Percentiles rank a stretch among this genome's conserved stretches.
phyloP scores from a whole-genome alignment of 2,797 vertebrate genomes.

The Natrix natrix region DNA sequence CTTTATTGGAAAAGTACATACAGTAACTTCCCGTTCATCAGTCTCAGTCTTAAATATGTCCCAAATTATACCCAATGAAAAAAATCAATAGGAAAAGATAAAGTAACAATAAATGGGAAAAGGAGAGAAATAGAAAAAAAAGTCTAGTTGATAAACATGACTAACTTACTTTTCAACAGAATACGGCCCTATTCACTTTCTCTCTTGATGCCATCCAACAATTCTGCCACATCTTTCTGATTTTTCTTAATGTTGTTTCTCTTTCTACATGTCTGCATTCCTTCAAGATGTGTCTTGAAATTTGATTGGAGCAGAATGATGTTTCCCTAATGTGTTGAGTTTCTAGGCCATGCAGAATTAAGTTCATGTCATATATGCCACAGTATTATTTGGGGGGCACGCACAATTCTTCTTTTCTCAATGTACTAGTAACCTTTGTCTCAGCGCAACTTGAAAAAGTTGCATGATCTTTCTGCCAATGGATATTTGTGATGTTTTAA shows the following conservation, averaged over 20 bases:
- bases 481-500: slow-evolving; percentile 24
- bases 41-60: neutral
- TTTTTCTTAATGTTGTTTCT: neutral
- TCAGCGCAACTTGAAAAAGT: neutral
- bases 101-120: too few species aligned
- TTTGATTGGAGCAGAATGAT: neutral
- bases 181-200: neutral
- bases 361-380: neutral
- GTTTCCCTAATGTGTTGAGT: accelerated
- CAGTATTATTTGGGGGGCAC: neutral
- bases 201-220: neutral
- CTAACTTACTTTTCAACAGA: neutral
- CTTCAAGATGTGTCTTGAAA: neutral
- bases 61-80: neutral
- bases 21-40: neutral
- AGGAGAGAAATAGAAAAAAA: neutral
- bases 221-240: neutral
- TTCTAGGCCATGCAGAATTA: neutral
- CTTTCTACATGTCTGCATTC: neutral
- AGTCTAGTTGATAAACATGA: neutral
- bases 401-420: neutral
- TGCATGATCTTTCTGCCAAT: slow-evolving; percentile 1
- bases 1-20: neutral
- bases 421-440: neutral
- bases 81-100: neutral